These are phyloP conservation scores for Leptopilina clavipes DNA, from an alignment of 1,140 invertebrate species.

Conservation along the genomic window DNA sequence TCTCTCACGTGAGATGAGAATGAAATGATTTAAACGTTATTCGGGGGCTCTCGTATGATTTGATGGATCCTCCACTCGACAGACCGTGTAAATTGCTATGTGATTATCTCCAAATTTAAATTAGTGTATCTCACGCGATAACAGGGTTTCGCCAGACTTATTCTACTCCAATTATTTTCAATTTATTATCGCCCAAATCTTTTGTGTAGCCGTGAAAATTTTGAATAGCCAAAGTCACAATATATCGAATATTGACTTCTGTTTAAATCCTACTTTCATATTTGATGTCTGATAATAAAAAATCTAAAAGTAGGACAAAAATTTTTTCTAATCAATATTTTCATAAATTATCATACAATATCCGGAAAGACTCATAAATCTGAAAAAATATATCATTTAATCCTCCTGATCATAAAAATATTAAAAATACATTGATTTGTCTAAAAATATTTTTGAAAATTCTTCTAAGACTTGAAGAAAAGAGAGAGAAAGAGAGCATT, in stretches of 20 bases:
- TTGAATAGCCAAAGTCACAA: not conserved
- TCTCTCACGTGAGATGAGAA: conserved; percentile 8
- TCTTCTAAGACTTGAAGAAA: not conserved
- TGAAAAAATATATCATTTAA: too few species aligned
- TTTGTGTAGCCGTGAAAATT: not conserved
- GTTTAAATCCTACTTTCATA: too few species aligned
- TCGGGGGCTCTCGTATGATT: not conserved
- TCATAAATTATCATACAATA: too few species aligned
- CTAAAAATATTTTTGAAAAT: not conserved
- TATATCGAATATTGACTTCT: too few species aligned
- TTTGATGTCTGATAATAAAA: too few species aligned
- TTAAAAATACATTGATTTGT: not conserved
- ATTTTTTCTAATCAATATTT: too few species aligned
- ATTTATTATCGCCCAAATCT: not conserved
- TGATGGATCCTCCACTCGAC: conserved; percentile 29
- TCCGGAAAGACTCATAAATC: too few species aligned
- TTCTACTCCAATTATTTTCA: not conserved
- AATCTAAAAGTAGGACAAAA: too few species aligned
- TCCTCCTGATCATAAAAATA: not conserved
- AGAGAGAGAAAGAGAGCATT: conserved; percentile 17
- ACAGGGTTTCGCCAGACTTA: conserved; percentile 10
- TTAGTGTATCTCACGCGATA: conserved; percentile 24
- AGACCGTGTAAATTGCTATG: conserved; percentile 16
- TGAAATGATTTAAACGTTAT: not conserved
- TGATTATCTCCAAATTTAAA: not conserved